Evolutionary conservation across 2,113 vertebrate genomes (phyloP).

Genomic region (Zeus faber): DNA sequence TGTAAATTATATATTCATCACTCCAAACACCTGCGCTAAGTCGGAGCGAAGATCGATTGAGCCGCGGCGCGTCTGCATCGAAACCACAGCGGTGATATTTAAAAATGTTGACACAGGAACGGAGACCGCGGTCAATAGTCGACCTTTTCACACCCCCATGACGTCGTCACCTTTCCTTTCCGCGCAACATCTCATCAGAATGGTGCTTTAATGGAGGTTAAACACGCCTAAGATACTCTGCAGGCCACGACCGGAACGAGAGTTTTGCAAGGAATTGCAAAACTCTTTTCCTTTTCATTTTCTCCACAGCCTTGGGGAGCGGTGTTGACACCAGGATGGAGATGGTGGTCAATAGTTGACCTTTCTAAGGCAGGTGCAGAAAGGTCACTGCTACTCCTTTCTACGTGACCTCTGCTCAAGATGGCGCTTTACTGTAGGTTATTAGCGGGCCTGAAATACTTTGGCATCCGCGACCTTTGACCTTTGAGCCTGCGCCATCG

Average conservation of each 20-base stretch:
- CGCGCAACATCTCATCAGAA: slow-evolving; percentile 13
- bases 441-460: too few relatives aligned
- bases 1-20: slow-evolving; percentile 15
- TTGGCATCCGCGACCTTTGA: too few relatives aligned
- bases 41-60: slow-evolving; percentile 43
- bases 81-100: slow-evolving; percentile 50
- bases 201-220: slow-evolving; percentile 36
- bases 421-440: too few relatives aligned
- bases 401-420: too few relatives aligned
- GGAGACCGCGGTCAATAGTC: slow-evolving; percentile 29
- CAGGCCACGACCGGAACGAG: slow-evolving; percentile 33
- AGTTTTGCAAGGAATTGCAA: too few relatives aligned
- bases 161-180: slow-evolving; percentile 16
- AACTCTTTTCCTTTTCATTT: too few relatives aligned
- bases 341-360: too few relatives aligned
- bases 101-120: slow-evolving; percentile 41
- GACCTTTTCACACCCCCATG: slow-evolving; percentile 33
- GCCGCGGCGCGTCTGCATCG: slow-evolving; percentile 30
- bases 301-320: too few relatives aligned
- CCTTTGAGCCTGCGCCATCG: too few relatives aligned
- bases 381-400: too few relatives aligned
- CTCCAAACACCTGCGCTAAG: slow-evolving; percentile 6
- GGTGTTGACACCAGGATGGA: too few relatives aligned
- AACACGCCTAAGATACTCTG: slow-evolving; percentile 48
- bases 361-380: too few relatives aligned